A percentile compares a stretch with the other conserved stretches of the same genome.
These are phyloP conservation scores for Circaetus gallicus DNA, from an alignment of 2,113 vertebrate species.

Conservation along the genomic window DNA sequence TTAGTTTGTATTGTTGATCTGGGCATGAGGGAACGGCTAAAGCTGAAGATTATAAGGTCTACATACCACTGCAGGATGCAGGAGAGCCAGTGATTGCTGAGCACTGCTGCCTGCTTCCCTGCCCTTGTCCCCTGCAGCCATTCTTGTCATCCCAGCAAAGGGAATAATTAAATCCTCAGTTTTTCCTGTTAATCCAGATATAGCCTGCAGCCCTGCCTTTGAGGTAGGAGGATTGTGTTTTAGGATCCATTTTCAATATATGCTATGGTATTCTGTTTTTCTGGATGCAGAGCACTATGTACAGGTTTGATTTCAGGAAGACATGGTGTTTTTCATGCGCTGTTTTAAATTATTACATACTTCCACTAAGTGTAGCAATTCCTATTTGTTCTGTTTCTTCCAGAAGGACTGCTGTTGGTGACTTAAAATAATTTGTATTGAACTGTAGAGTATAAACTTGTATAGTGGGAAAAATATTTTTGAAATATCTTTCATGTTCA, in stretches of 20 bases:
- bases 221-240: not conserved
- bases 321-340: rapidly evolving
- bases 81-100: not conserved
- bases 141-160: not conserved
- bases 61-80: not conserved
- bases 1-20: not conserved
- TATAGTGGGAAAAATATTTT: not conserved
- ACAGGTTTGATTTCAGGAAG: not conserved
- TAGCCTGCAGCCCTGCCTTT: not conserved
- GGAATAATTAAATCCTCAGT: not conserved
- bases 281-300: not conserved
- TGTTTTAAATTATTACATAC: not conserved
- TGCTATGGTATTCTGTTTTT: not conserved
- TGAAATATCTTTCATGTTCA: not conserved
- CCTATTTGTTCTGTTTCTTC: not conserved
- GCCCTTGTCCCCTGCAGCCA: not conserved
- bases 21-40: not conserved
- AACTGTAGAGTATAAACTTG: not conserved
- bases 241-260: not conserved
- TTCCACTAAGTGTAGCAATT: not conserved
- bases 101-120: not conserved
- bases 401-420: not conserved
- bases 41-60: not conserved
- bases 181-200: not conserved
- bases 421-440: not conserved